Conservation (phyloP, 2,888 invertebrate species). For the Crematogaster levior region DNA sequence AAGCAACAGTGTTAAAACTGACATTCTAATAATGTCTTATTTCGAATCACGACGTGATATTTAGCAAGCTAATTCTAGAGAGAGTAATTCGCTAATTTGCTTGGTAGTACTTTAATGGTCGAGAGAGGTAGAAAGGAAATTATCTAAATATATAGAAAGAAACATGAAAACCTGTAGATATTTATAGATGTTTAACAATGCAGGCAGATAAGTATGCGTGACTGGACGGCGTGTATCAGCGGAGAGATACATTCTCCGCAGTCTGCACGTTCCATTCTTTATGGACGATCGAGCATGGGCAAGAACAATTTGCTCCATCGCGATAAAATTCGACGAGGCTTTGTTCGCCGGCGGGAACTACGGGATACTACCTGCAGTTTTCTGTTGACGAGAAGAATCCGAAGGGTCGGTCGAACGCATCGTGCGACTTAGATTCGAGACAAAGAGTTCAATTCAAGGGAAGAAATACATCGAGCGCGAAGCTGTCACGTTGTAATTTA, state of each 20-base stretch:
- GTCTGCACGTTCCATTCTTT: slow-evolving; percentile 41
- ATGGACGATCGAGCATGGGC: slow-evolving; percentile 58
- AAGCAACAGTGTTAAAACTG: not conserved
- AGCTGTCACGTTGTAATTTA: not conserved
- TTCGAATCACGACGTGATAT: not conserved
- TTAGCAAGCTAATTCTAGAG: not conserved
- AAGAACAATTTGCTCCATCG: slow-evolving; percentile 52
- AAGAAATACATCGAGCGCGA: not conserved
- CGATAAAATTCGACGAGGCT: slow-evolving; percentile 50
- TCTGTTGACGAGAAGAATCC: slow-evolving; percentile 13
- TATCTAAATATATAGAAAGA: not conserved
- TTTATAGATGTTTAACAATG: slow-evolving; percentile 6
- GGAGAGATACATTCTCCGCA: not conserved
- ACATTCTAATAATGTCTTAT: not conserved
- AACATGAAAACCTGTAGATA: not conserved
- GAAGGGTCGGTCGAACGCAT: not conserved
- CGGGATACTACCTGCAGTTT: slow-evolving; percentile 4
- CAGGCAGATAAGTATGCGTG: not conserved
- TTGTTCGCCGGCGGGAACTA: slow-evolving; percentile 41
- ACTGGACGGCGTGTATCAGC: not conserved
- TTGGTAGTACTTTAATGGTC: not conserved
- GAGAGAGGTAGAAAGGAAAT: not conserved
- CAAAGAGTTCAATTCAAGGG: not conserved
- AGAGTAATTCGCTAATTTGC: not conserved
- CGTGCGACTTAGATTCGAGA: not conserved